Percentiles rank a stretch among this genome's conserved stretches.
phyloP scores from a whole-genome alignment of 2,888 invertebrate species.

The Stegana nigrithorax region DNA sequence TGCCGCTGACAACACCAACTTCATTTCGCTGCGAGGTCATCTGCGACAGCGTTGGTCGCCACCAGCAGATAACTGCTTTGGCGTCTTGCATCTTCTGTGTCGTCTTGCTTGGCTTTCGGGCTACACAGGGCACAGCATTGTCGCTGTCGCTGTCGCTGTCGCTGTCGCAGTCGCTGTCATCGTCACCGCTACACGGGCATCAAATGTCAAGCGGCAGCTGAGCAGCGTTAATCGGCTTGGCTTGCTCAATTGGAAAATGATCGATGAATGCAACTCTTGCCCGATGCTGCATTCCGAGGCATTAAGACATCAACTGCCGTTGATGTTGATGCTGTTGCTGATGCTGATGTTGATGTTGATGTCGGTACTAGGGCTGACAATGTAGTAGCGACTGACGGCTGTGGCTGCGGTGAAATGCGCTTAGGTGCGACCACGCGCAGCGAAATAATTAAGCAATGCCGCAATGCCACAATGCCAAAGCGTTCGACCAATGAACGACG shows the following conservation, averaged over 20 bases:
- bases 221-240: slow-evolving; percentile 45
- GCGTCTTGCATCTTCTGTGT: slow-evolving; percentile 15
- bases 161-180: slow-evolving; percentile 41
- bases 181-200: slow-evolving; percentile 38
- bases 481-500: too few species aligned
- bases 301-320: slow-evolving; percentile 7
- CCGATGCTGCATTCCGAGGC: background rate
- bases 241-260: slow-evolving; percentile 55
- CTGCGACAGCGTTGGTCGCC: too few species aligned
- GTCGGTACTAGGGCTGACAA: too few species aligned
- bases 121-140: too few species aligned
- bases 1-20: slow-evolving; percentile 25
- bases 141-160: too few species aligned
- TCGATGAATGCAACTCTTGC: slow-evolving; percentile 44
- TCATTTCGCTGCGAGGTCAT: too few species aligned
- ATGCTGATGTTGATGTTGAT: too few species aligned
- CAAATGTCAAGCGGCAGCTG: slow-evolving; percentile 49
- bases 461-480: too few species aligned
- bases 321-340: too few species aligned
- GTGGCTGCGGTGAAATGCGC: background rate
- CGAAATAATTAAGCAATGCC: background rate
- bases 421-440: background rate
- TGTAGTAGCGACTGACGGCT: too few species aligned
- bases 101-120: background rate
- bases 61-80: slow-evolving; percentile 13